These are phyloP conservation scores for Steatornis caripensis DNA, from an alignment of 2,113 vertebrate genomes.

Conservation along the genomic window DNA sequence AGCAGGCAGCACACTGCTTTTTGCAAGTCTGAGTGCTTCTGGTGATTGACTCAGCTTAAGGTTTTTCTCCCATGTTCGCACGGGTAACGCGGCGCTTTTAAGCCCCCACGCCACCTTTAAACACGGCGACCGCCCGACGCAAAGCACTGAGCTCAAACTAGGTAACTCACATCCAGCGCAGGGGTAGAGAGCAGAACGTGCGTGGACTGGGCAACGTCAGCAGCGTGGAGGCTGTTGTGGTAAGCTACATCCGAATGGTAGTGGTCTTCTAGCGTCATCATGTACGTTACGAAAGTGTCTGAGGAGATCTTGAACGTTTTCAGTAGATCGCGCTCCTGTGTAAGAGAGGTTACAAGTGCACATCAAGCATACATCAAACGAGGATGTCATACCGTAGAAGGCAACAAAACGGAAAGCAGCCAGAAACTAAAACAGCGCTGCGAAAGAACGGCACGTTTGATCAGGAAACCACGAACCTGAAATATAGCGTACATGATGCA, in stretches of 20 bases:
- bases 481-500: slow-evolving; percentile 97
- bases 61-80: not conserved
- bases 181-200: slow-evolving; percentile 95
- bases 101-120: not conserved
- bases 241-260: slow-evolving; percentile 95
- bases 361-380: not conserved
- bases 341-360: not conserved
- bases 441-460: fast-evolving
- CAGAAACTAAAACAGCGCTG: fast-evolving
- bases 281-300: slow-evolving; percentile 94
- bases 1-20: not conserved
- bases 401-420: not conserved
- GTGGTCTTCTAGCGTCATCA: slow-evolving; percentile 97
- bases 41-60: not conserved
- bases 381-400: fast-evolving
- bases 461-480: slow-evolving; percentile 78
- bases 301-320: slow-evolving; percentile 96
- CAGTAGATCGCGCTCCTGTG: slow-evolving; percentile 92
- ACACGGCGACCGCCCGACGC: not conserved
- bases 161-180: slow-evolving; percentile 87
- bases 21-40: not conserved
- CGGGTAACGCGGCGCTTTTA: not conserved
- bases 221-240: slow-evolving; percentile 97
- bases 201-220: slow-evolving; percentile 95
- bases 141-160: not conserved